Evolutionary conservation across 2,797 vertebrate species (phyloP).

Genomic region (Chaunax sp.): DNA sequence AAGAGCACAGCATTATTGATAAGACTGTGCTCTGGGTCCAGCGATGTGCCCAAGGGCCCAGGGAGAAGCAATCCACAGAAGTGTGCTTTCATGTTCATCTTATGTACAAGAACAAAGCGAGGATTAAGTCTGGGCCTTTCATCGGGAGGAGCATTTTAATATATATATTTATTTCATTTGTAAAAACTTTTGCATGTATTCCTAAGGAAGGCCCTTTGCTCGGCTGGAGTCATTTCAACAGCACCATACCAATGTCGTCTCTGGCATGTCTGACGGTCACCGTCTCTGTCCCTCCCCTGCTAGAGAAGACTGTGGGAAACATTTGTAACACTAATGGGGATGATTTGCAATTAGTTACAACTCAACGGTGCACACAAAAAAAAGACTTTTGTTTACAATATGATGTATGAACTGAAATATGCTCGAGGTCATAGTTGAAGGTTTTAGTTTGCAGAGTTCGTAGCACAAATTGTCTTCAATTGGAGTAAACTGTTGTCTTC

Average conservation of each 20-base stretch:
- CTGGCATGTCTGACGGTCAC: slow-evolving; percentile 68
- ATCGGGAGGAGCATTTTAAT: slow-evolving; percentile 78
- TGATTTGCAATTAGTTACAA: slow-evolving; percentile 19
- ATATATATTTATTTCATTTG: slow-evolving; percentile 38
- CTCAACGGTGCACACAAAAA: slow-evolving; percentile 18
- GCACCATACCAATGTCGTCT: slow-evolving; percentile 65
- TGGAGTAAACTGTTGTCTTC: slow-evolving; percentile 29
- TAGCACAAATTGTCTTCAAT: slow-evolving; percentile 26
- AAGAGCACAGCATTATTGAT: slow-evolving; percentile 86
- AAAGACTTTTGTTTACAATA: neutral
- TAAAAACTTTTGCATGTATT: slow-evolving; percentile 64
- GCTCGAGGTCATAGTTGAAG: neutral
- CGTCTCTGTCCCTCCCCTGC: slow-evolving; percentile 52
- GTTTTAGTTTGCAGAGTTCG: slow-evolving; percentile 14
- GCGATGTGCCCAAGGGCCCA: slow-evolving; percentile 75
- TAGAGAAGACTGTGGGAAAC: slow-evolving; percentile 76
- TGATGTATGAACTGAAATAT: slow-evolving; percentile 3
- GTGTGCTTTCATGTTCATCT: slow-evolving; percentile 88
- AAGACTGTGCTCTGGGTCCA: slow-evolving; percentile 80
- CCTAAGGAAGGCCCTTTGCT: slow-evolving; percentile 51
- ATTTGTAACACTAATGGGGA: slow-evolving; percentile 38
- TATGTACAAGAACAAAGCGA: slow-evolving; percentile 88
- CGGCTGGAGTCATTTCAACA: slow-evolving; percentile 60
- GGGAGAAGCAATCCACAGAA: slow-evolving; percentile 84
- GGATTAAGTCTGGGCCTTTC: slow-evolving; percentile 84